Evolutionary conservation across 2,888 invertebrate species (phyloP), one percentile per base, ranked within the genome.

Genomic region (Alloplasta piceator): DNA sequence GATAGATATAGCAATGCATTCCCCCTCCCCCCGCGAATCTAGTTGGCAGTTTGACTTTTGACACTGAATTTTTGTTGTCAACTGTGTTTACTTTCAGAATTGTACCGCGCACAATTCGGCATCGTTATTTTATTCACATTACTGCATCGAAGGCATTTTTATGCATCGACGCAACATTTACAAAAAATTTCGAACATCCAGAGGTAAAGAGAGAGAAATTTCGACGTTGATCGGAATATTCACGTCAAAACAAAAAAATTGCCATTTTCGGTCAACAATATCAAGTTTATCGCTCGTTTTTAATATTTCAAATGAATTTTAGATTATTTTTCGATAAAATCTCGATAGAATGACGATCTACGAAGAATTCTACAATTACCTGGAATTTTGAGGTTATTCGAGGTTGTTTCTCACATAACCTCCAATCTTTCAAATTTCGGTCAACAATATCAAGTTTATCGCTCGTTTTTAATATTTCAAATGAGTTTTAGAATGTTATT

Each of bases 131-230:
- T 38, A 3, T 41, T 61, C 50, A 50, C 7, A 38, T 1, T 26
- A 26, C 26, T 26, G 26, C 3, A 26, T 26, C 14, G 12, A 5
- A 55, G 36, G 26, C 72, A n/a, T 12, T 52, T 43, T 12, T 43
- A 55, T 52, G 26, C 41, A 12, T 72, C 52, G n/a, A 63, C 7
- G 63, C 38, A 50, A 50, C 6, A 61, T 56, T 66, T 10, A 12
- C 48, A 48, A 74, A 39, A 74, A 48, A 64, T n/a, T 39, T 55
- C 26, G n/a, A 16, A 39, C 12, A 74, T 74, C 46, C 6, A 38
- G 46, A 74, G 74, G 74, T 74, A 74, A 66, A 58, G 16, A 5
- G 12, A 48, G 1, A 26, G 1, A 26, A 3, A 10, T 38, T 50
- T 38, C 26, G 26, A n/a, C 16, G 4, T 38, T 12, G 43, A 12